Evolutionary conservation across 2,113 vertebrate species (phyloP).

Genomic region (Ochotona princeps): DNA sequence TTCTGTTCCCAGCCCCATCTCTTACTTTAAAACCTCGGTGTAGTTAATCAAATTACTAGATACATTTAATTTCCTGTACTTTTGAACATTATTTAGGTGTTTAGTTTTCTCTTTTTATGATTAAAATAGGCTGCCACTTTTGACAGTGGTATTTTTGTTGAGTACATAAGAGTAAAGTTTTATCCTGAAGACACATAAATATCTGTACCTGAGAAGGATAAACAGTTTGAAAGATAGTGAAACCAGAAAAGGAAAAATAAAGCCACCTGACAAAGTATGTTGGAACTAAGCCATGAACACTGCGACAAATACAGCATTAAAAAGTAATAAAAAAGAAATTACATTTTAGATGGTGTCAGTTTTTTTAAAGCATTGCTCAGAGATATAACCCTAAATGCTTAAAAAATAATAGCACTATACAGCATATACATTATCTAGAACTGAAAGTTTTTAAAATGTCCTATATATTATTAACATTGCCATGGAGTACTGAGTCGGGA

Average conservation of each 20-base stretch:
- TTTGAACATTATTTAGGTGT: not conserved
- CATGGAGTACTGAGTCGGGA: not conserved
- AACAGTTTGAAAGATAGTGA: not conserved
- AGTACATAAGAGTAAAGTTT: not conserved
- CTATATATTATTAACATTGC: not conserved
- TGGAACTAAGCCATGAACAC: constrained; percentile 29
- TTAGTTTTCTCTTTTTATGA: not conserved
- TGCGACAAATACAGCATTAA: not conserved
- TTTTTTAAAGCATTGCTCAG: constrained; percentile 39
- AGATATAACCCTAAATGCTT: not conserved
- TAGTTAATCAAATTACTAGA: constrained; percentile 1
- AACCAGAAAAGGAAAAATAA: not conserved
- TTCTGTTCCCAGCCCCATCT: too few relatives aligned
- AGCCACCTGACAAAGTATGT: not conserved
- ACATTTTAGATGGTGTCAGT: not conserved
- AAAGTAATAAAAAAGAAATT: constrained; percentile 46
- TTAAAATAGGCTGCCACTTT: constrained; percentile 17
- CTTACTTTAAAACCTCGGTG: not conserved
- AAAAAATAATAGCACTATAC: not conserved
- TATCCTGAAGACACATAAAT: not conserved
- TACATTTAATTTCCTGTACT: not conserved
- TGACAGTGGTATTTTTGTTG: not conserved
- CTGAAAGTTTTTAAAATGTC: not conserved
- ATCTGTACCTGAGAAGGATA: constrained; percentile 1
- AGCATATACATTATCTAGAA: not conserved